Base-by-base conservation (phyloP, 2,888 invertebrate species). In the Idaea biselata region DNA sequence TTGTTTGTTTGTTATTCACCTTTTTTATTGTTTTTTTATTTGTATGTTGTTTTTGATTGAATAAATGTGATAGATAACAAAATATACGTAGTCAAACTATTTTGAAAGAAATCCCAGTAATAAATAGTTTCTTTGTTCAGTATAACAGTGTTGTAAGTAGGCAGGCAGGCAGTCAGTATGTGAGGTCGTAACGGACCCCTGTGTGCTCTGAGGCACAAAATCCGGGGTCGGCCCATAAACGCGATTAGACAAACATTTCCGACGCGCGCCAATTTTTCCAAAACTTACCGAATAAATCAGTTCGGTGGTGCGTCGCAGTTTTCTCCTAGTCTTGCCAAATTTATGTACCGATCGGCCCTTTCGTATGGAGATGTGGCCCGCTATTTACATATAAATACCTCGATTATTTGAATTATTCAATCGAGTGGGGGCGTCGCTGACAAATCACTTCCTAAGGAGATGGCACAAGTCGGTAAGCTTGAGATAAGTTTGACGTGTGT, bases 331-430 rank as follows among this genome's bases (percentile, higher is more conserved):
- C 90, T 89, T 89, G 87, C 90, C 89, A 91, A 92, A 91, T 92
- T 92, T 92, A 92, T 92, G 92, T 91, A 90, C 91, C 91, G 89
- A 89, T 90, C 89, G 91, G 89, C 87, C 91, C 91, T 92, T 92
- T 91, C 92, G 91, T 91, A 92, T 92, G 92, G 91, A 91, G 92
- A 92, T 92, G 89, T 87, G 85, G 87, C 81, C 87, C 85, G 88
- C 90, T 88, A 91, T 92, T 91, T 91, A 91, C 92, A 91, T 92
- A 91, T 92, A 91, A 92, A 92, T 91, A 91, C 91, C 90, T 89
- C 91, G 91, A 92, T 92, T 92, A 92, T 92, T 92, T 92, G 92
- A 92, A 92, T 92, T 92, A 92, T 92, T 92, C 92, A 92, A 92
- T 92, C 90, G 92, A 91, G 92, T 91, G 91, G 91, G 91, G 91